phyloP scores from a whole-genome alignment of 2,113 vertebrate species.

The Aplodontia rufa region DNA sequence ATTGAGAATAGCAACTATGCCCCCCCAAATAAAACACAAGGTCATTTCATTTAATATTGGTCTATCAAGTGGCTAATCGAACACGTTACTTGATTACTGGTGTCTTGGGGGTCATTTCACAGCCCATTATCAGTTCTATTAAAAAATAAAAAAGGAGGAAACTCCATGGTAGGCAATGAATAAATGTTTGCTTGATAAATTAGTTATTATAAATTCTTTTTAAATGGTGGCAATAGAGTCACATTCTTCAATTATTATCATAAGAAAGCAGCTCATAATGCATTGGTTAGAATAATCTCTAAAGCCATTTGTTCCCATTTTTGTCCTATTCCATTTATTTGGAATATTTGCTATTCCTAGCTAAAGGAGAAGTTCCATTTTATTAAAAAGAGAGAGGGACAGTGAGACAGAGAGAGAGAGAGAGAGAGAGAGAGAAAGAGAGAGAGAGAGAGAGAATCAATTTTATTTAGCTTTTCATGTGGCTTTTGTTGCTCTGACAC shows the following conservation, averaged over 20 bases:
- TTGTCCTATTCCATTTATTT: neutral
- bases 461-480: too few relatives aligned
- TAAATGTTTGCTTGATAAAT: slow-evolving; percentile 10
- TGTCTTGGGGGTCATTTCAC: slow-evolving; percentile 7
- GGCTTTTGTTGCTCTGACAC: too few relatives aligned
- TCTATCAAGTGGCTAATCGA: neutral
- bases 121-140: neutral
- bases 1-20: neutral
- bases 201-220: slow-evolving; percentile 3
- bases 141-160: slow-evolving; percentile 9
- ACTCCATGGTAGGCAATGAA: neutral
- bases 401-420: too few relatives aligned
- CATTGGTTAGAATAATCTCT: neutral
- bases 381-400: too few relatives aligned
- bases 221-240: neutral
- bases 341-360: neutral
- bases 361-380: neutral
- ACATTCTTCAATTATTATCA: neutral
- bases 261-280: neutral
- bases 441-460: too few relatives aligned
- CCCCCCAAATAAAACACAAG: neutral
- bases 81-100: neutral
- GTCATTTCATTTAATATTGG: slow-evolving; percentile 8
- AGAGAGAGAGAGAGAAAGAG: too few relatives aligned
- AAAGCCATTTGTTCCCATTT: neutral